Evolutionary conservation across 1,140 invertebrate genomes (phyloP), one percentile per base, ranked within the genome.

Genomic region (Pogonomyrmex californicus): DNA sequence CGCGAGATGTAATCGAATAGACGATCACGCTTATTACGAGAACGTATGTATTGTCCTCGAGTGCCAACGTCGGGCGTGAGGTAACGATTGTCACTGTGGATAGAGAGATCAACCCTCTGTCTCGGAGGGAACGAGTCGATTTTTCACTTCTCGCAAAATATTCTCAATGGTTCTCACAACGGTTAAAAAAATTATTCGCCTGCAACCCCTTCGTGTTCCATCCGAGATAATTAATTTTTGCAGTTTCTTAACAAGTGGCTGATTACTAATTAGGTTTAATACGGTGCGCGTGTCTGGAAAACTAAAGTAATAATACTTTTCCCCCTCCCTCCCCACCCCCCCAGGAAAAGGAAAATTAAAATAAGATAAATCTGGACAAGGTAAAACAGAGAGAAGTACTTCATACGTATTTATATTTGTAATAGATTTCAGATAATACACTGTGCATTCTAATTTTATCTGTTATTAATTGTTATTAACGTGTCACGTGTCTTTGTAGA

Each of bases 1-100:
- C 87, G 33, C 54, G 87, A 77, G 79, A 75, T 68, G 44, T 88
- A 89, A 88, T 88, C 87, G 86, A 88, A 90, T 86, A 30, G 88
- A 77, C 70, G 66, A 88, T 78, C 58, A 47, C 58, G 75, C 75
- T 89, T 86, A 89, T 82, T 88, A 87, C 77, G 77, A 83, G 76
- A 58, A 63, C 38, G 17, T 70, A 87, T 47, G 76, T 65, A 63
- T 47, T 44, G 10, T 66, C 33, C 17, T 49, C 51, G 47, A 70
- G 14, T 36, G 30, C 14, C n/a, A n/a, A n/a, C n/a, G 33, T 51
- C 76, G 49, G 23, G 58, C 38, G 49, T 14, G 63, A 66, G 86
- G 58, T 87, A 77, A 88, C 86, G 65, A 87, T 33, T 54, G 65
- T 66, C 17, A 5, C 49, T 47, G 63, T 30, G 7, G 58, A 63